Conservation (phyloP, 2,797 vertebrate genomes). For the Notolabrus celidotus region DNA sequence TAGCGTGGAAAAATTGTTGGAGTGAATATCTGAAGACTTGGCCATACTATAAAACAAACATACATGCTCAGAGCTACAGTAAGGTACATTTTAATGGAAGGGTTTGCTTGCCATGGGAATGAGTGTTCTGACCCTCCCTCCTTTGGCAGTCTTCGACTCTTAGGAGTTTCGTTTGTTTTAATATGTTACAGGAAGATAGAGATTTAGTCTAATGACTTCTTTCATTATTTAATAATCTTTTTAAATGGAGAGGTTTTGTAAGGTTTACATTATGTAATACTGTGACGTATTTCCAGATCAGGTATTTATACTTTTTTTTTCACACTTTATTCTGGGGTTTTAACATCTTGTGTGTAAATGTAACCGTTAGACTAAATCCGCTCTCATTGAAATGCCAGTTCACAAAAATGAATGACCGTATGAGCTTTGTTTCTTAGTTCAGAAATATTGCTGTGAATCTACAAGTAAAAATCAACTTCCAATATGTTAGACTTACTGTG, state of each 20-base stretch:
- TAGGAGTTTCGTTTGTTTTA: conserved; percentile 11
- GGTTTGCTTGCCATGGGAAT: conserved; percentile 29
- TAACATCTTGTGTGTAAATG: neutral
- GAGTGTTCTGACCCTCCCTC: conserved; percentile 2
- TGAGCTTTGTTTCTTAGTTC: conserved; percentile 3
- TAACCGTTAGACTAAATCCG: no score
- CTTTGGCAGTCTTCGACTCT: neutral
- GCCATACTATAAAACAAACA: neutral
- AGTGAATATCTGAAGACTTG: no score
- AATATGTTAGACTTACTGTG: conserved; percentile 15
- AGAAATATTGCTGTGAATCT: conserved; percentile 8
- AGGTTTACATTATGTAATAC: conserved; percentile 3
- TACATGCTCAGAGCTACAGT: neutral
- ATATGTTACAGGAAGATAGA: neutral
- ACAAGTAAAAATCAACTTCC: conserved; percentile 38
- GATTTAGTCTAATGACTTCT: neutral
- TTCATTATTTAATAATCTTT: neutral
- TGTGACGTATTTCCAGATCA: conserved; percentile 6
- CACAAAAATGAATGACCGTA: conserved; percentile 1
- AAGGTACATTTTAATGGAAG: conserved; percentile 21
- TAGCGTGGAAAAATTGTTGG: no score
- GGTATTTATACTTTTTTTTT: neutral
- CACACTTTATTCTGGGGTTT: neutral
- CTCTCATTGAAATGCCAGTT: no score
- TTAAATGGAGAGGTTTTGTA: neutral